Percentiles rank a stretch among this genome's conserved stretches.
phyloP scores from a whole-genome alignment of 2,888 invertebrate species.

The Coelinius sp. region DNA sequence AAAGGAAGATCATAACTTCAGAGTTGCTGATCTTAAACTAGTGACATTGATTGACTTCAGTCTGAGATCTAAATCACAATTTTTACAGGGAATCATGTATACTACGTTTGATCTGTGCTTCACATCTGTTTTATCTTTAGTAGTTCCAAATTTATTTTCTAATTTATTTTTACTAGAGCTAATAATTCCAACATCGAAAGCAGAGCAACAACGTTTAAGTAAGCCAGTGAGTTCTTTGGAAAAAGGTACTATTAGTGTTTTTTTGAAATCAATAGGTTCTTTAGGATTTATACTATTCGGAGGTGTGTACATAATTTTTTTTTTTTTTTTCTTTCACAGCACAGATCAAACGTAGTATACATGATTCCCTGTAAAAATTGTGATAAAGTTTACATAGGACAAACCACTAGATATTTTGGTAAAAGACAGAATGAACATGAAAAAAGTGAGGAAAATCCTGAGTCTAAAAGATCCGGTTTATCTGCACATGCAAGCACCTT shows the following conservation, averaged over 20 bases:
- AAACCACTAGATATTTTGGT: not conserved
- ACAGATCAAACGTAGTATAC: not conserved
- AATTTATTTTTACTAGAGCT: not conserved
- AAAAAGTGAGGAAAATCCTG: not conserved
- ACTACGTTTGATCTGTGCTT: not conserved
- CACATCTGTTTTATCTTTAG: not conserved
- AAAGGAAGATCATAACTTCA: too few species aligned
- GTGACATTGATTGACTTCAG: too few species aligned
- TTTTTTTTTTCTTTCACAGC: not conserved
- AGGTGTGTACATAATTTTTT: not conserved
- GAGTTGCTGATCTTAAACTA: too few species aligned
- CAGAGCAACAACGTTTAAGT: not conserved
- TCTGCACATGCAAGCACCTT: not conserved
- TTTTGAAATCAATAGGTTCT: not conserved
- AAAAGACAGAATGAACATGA: not conserved
- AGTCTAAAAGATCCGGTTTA: not conserved
- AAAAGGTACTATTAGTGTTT: not conserved
- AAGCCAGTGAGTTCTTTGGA: not conserved
- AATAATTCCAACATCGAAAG: not conserved
- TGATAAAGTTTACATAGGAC: not conserved
- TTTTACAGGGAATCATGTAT: not conserved
- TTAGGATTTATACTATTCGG: not conserved
- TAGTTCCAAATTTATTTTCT: not conserved
- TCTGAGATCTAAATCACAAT: too few species aligned
- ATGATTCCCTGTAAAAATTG: not conserved